Percentiles rank a stretch among this genome's conserved stretches.
Conservation (phyloP, 2,113 vertebrate genomes). For the Myrmecophaga tridactyla region DNA sequence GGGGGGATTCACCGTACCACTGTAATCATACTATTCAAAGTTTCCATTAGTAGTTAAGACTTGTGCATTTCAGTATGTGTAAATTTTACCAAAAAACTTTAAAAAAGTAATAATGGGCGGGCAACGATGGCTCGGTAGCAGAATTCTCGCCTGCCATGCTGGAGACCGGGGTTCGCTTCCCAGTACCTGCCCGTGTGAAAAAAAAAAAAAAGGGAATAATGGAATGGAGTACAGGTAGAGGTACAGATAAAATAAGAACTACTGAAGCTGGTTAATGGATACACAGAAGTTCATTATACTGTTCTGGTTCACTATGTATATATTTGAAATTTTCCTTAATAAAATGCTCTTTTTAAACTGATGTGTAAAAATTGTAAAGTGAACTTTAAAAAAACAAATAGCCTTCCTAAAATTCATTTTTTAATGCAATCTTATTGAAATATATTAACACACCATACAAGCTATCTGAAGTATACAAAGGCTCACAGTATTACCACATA, state of each 20-base stretch:
- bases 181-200: no score
- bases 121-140: no score
- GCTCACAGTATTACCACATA: no score
- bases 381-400: background rate
- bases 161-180: no score
- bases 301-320: background rate
- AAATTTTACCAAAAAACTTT: conserved; percentile 9
- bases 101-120: background rate
- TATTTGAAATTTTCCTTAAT: conserved; percentile 11
- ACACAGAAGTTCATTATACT: background rate
- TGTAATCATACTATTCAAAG: no score
- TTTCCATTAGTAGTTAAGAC: background rate
- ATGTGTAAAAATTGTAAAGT: background rate
- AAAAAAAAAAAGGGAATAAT: no score
- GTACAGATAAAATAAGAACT: conserved; percentile 1
- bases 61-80: background rate
- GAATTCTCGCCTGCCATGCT: no score
- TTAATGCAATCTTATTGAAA: background rate
- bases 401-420: background rate
- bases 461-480: no score
- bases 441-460: no score
- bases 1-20: no score
- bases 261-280: background rate
- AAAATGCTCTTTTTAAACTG: background rate
- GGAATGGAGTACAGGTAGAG: background rate